Conservation (phyloP, 2,113 vertebrate genomes). For the Rhadina sibilatrix region DNA sequence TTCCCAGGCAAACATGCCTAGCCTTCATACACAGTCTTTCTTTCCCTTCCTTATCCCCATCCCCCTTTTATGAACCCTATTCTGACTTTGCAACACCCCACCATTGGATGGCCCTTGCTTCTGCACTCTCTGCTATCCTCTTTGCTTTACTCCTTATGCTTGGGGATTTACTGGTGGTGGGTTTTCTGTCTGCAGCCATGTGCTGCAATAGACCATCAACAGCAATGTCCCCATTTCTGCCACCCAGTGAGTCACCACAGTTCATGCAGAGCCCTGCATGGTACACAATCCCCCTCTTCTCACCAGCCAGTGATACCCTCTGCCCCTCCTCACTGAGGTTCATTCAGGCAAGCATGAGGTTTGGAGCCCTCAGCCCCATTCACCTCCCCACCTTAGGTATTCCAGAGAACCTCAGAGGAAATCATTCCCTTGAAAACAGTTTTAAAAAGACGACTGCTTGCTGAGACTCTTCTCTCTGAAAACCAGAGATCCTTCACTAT, state of each 20-base stretch:
- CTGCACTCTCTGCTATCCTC: not conserved
- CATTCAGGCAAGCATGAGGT: not conserved
- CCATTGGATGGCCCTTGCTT: not conserved
- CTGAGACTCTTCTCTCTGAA: not conserved
- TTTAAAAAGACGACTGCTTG: not conserved
- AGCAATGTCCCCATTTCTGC: not conserved
- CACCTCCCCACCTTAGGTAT: not conserved
- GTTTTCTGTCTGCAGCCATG: not conserved
- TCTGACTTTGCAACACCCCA: not conserved
- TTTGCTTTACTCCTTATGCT: not conserved
- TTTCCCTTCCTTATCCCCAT: not conserved
- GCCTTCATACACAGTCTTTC: not conserved
- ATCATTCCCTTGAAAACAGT: not conserved
- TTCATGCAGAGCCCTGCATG: not conserved
- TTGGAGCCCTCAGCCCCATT: not conserved
- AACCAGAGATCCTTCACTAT: not conserved
- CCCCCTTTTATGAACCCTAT: not conserved
- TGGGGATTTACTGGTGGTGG: not conserved
- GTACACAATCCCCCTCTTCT: not conserved
- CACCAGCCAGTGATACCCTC: not conserved
- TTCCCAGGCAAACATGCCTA: not conserved
- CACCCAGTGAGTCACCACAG: not conserved
- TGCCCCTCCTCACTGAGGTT: not conserved
- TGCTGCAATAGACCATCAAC: not conserved
- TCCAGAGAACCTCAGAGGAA: not conserved